Evolutionary conservation across 2,797 vertebrate genomes (phyloP).

Genomic region (Peromyscus nudipes): DNA sequence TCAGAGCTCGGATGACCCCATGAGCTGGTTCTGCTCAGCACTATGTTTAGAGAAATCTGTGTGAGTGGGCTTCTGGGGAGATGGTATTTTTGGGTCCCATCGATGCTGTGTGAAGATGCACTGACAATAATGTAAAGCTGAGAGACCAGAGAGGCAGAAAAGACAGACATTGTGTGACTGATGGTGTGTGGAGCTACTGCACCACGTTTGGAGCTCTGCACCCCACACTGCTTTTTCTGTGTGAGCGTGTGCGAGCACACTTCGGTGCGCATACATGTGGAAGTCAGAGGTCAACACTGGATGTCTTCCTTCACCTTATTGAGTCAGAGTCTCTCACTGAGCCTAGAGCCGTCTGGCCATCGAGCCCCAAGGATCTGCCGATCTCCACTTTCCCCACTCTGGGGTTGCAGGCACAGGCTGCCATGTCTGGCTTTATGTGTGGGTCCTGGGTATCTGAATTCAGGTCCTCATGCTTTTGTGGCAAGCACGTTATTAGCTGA

Average conservation of each 20-base stretch:
- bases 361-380: rapidly evolving
- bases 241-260: rapidly evolving
- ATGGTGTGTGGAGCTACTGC: neutral
- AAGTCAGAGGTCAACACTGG: neutral
- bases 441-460: neutral
- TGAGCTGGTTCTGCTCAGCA: neutral
- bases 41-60: neutral
- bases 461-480: neutral
- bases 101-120: neutral
- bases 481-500: neutral
- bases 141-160: neutral
- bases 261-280: neutral
- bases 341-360: neutral
- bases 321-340: too few relatives aligned
- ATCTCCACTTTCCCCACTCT: neutral
- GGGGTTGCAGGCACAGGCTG: neutral
- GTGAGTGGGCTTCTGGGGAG: neutral
- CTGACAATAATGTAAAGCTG: neutral
- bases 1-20: neutral
- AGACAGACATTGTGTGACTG: neutral
- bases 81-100: neutral
- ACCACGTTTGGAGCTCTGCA: neutral
- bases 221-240: neutral
- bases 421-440: neutral
- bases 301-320: neutral